A percentile compares a stretch with the other conserved stretches of the same genome.
phyloP scores from a whole-genome alignment of 2,888 invertebrate species.

The Nebria salina region DNA sequence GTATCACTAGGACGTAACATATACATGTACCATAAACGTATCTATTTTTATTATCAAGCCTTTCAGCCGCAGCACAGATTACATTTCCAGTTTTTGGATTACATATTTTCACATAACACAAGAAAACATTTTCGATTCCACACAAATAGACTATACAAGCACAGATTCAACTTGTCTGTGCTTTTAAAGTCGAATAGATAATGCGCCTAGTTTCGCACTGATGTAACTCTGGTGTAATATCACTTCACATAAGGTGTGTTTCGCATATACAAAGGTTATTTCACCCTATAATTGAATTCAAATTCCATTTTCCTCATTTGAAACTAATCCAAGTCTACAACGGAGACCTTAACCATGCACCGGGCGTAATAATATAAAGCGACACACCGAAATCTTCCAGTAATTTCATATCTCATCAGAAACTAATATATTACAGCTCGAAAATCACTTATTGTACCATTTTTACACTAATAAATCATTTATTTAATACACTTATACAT shows the following conservation, averaged over 20 bases:
- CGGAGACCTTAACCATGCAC: conserved; percentile 2
- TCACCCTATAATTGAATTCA: conserved; percentile 38
- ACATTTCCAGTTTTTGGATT: not conserved
- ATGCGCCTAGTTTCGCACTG: not conserved
- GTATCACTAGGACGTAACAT: not conserved
- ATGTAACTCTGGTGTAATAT: not conserved
- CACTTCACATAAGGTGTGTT: not conserved
- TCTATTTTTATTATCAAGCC: not conserved
- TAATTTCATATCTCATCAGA: conserved; percentile 7
- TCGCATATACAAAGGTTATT: conserved; percentile 13
- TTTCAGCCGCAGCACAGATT: not conserved
- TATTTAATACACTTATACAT: too few species aligned
- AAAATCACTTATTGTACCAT: not conserved
- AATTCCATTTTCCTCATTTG: conserved; percentile 45
- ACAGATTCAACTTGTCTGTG: too few species aligned
- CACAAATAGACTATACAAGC: too few species aligned
- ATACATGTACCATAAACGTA: not conserved
- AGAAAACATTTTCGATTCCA: too few species aligned
- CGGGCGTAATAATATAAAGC: not conserved
- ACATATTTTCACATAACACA: not conserved
- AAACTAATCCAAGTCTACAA: conserved; percentile 29
- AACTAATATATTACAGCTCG: not conserved
- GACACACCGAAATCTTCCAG: not conserved
- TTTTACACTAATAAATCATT: too few species aligned
- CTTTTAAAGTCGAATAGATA: too few species aligned